Evolutionary conservation across 2,888 invertebrate genomes (phyloP).

Genomic region (Ophion costatus): DNA sequence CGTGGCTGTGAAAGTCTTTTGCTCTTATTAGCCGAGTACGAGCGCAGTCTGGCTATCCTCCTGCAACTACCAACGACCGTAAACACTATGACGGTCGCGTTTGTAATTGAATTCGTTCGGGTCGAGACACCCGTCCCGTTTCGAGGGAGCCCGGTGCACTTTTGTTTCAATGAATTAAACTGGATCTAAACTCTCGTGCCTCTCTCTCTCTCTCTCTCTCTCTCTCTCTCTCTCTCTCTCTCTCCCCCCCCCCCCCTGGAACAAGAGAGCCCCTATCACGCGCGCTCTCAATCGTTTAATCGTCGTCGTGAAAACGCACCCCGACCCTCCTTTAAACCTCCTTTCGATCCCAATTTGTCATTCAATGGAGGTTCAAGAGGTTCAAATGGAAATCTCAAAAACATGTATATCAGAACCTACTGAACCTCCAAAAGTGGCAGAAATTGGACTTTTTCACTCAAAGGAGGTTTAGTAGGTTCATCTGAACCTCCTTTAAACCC

Average conservation of each 20-base stretch:
- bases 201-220: neutral
- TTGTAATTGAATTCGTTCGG: constrained; percentile 76
- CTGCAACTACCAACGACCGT: constrained; percentile 19
- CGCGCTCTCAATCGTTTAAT: constrained; percentile 50
- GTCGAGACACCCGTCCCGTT: constrained; percentile 54
- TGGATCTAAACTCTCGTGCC: constrained; percentile 53
- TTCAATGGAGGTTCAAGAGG: too few relatives aligned
- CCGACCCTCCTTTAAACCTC: constrained; percentile 16
- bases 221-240: too few relatives aligned
- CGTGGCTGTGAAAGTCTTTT: constrained; percentile 37
- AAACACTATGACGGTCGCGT: constrained; percentile 49
- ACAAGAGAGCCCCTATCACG: neutral
- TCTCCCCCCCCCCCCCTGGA: too few relatives aligned
- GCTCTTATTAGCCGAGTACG: constrained; percentile 6
- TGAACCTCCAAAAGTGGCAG: too few relatives aligned
- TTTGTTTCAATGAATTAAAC: constrained; percentile 65
- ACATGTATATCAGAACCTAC: too few relatives aligned
- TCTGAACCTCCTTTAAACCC: too few relatives aligned
- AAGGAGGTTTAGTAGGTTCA: too few relatives aligned
- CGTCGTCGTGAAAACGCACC: constrained; percentile 48
- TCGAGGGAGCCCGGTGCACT: constrained; percentile 53
- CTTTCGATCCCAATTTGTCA: too few relatives aligned
- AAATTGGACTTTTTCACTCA: too few relatives aligned
- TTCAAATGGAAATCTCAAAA: too few relatives aligned
- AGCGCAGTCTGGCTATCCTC: neutral